phyloP scores from a whole-genome alignment of 2,113 vertebrate genomes.

The Phyllostomus hastatus region DNA sequence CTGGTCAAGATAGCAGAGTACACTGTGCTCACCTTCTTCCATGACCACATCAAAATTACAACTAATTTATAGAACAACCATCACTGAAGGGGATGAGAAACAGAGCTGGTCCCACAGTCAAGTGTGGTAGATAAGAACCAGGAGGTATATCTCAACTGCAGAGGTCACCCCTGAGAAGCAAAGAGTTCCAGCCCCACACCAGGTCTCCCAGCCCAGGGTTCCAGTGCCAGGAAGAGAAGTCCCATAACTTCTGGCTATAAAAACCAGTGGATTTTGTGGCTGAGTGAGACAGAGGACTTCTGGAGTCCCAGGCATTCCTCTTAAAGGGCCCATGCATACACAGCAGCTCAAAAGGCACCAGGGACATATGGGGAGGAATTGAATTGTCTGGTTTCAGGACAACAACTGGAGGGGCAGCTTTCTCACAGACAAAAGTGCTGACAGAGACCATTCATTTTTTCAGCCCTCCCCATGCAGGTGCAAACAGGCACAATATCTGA shows the following conservation, averaged over 20 bases:
- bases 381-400: background rate
- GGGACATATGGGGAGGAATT: background rate
- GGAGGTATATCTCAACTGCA: background rate
- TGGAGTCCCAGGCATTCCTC: background rate
- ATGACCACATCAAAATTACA: background rate
- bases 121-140: background rate
- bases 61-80: background rate
- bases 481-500: background rate
- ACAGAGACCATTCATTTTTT: background rate
- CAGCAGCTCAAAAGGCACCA: background rate
- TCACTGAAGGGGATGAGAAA: background rate
- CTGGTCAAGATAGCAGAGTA: background rate
- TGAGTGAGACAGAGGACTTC: background rate
- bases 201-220: background rate
- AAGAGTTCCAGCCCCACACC: background rate
- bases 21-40: background rate
- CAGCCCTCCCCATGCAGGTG: background rate
- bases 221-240: background rate
- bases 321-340: background rate
- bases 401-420: background rate
- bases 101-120: background rate
- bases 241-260: background rate
- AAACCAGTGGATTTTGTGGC: background rate
- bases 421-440: background rate
- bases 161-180: background rate